Conservation (phyloP, 2,797 vertebrate species). For the Rhadinocentrus ornatus region DNA sequence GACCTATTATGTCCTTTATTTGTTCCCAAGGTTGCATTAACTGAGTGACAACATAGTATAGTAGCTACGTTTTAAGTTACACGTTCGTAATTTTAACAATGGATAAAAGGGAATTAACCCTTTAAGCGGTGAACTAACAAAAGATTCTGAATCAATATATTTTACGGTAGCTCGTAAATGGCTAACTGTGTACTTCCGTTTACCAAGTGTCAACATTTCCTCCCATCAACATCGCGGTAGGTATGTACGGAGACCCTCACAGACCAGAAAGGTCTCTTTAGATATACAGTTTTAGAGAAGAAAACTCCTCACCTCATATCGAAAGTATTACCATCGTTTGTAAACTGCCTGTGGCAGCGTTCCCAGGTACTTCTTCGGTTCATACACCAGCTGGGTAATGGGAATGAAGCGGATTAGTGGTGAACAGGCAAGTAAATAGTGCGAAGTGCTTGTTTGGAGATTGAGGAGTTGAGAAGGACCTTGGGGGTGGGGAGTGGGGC, state of each 20-base stretch:
- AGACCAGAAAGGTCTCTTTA: not conserved
- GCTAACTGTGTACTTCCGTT: not conserved
- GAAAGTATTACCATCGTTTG: slow-evolving; percentile 16
- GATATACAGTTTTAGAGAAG: not conserved
- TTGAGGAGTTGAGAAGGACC: not conserved
- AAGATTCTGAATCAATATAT: not conserved
- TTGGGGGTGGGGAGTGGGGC: not conserved
- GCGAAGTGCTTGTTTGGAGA: not conserved
- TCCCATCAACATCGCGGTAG: not conserved
- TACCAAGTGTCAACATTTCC: slow-evolving; percentile 7
- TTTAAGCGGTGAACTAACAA: not conserved
- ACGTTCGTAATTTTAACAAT: not conserved
- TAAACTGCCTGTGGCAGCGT: slow-evolving; percentile 4
- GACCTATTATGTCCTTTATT: not conserved
- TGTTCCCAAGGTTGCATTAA: not conserved
- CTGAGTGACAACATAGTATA: too few relatives aligned
- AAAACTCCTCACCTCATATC: slow-evolving; percentile 57
- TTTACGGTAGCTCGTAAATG: not conserved
- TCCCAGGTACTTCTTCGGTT: slow-evolving; percentile 9
- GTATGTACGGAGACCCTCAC: not conserved
- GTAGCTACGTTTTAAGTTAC: not conserved
- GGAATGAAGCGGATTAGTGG: slow-evolving; percentile 75
- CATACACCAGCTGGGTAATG: slow-evolving; percentile 50
- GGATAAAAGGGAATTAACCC: not conserved
- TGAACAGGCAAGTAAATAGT: slow-evolving; percentile 22